Evolutionary conservation across 2,888 invertebrate genomes (phyloP).

Genomic region (Lissonota sp.): DNA sequence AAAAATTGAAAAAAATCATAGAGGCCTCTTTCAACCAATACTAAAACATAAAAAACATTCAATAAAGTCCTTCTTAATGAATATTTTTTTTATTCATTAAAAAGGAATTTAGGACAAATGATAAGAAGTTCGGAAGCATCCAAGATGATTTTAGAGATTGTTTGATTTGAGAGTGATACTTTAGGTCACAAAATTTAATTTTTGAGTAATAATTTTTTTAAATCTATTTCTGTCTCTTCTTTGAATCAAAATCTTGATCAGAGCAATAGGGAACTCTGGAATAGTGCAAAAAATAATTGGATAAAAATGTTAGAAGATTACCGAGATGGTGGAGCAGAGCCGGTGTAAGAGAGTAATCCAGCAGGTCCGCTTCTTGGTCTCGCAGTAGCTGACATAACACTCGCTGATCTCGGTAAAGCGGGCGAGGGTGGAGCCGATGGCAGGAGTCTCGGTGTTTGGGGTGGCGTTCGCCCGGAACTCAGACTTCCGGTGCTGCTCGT

Average conservation of each 20-base stretch:
- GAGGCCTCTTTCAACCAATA: too few species aligned
- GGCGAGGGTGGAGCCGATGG: conserved; percentile 82
- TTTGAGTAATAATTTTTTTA: too few species aligned
- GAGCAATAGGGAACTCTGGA: too few species aligned
- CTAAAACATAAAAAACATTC: too few species aligned
- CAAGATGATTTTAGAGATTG: not conserved
- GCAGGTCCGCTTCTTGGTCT: conserved; percentile 92
- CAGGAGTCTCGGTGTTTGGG: conserved; percentile 81
- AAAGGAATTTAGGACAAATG: not conserved
- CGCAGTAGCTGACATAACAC: conserved; percentile 80
- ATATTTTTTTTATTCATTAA: too few species aligned
- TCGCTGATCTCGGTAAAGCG: conserved; percentile 84
- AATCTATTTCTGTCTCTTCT: too few species aligned
- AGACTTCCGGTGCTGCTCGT: conserved; percentile 81
- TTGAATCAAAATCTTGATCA: too few species aligned
- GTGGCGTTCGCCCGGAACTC: conserved; percentile 83
- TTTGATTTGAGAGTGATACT: not conserved
- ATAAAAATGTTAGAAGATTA: conserved; percentile 72
- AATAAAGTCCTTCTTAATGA: too few species aligned
- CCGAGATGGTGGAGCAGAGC: conserved; percentile 90
- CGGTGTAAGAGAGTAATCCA: conserved; percentile 91
- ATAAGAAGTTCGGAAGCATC: not conserved
- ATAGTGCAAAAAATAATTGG: not conserved
- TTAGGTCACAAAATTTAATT: too few species aligned
- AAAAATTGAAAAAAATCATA: too few species aligned